These are phyloP conservation scores for Poeciliopsis occidentalis DNA, from an alignment of 2,113 vertebrate genomes.

Conservation along the genomic window DNA sequence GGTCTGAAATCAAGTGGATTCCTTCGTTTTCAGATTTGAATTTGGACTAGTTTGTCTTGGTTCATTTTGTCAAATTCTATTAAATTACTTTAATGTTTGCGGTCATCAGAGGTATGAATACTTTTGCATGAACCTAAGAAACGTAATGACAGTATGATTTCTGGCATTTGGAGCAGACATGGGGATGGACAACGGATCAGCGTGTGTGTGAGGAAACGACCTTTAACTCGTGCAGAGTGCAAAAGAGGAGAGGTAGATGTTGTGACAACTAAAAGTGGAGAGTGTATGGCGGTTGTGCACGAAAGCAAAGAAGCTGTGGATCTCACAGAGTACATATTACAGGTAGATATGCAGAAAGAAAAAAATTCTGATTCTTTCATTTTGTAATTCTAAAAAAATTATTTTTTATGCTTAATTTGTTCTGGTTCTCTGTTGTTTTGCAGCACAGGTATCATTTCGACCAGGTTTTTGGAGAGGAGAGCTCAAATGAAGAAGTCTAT, in stretches of 20 bases:
- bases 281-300: conserved; percentile 83
- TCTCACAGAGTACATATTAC: conserved; percentile 88
- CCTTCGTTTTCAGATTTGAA: background rate
- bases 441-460: conserved; percentile 95
- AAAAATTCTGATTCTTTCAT: background rate
- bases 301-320: conserved; percentile 91
- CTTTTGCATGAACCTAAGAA: background rate
- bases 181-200: conserved; percentile 84
- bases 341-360: conserved; percentile 74
- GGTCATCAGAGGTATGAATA: background rate
- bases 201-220: conserved; percentile 91
- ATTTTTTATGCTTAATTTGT: background rate
- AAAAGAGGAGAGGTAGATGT: conserved; percentile 84
- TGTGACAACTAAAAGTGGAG: conserved; percentile 81
- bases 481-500: conserved; percentile 89
- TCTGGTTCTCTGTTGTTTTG: background rate
- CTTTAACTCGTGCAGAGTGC: conserved; percentile 80
- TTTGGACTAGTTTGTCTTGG: background rate
- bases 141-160: background rate
- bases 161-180: conserved; percentile 44
- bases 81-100: background rate
- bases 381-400: background rate
- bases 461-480: conserved; percentile 89
- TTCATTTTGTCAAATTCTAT: background rate
- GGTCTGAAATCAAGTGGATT: background rate